Percentiles rank a stretch among this genome's conserved stretches.
Conservation (phyloP, 2,113 vertebrate species). For the Nestor notabilis region DNA sequence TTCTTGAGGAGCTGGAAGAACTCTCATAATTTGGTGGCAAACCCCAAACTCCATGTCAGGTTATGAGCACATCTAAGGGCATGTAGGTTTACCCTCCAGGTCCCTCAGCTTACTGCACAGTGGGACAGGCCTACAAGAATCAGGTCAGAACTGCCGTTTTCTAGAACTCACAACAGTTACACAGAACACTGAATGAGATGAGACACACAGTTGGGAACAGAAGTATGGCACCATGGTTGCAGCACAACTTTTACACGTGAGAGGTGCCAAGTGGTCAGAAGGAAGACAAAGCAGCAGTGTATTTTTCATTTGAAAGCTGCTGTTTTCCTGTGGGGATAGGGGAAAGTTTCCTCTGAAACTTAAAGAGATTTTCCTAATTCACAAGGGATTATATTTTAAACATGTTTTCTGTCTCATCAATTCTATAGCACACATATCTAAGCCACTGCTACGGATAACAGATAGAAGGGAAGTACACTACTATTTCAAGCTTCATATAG, state of each 20-base stretch:
- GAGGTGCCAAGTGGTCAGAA: neutral
- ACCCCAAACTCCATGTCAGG: neutral
- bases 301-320: neutral
- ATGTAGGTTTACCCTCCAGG: neutral
- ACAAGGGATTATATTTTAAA: neutral
- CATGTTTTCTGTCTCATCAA: neutral
- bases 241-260: neutral
- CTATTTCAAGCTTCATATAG: neutral
- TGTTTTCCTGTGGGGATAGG: neutral
- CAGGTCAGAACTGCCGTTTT: neutral
- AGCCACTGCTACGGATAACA: neutral
- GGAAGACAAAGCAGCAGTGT: neutral
- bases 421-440: neutral
- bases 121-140: neutral
- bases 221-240: fast-evolving
- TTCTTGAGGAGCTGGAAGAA: neutral
- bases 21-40: neutral
- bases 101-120: neutral
- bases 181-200: fast-evolving
- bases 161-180: neutral
- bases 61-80: neutral
- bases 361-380: neutral
- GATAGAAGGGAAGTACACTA: neutral
- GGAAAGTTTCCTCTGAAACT: neutral
- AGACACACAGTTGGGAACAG: neutral